phyloP scores from a whole-genome alignment of 23 tunicate species.

The Oikopleura dioica region DNA sequence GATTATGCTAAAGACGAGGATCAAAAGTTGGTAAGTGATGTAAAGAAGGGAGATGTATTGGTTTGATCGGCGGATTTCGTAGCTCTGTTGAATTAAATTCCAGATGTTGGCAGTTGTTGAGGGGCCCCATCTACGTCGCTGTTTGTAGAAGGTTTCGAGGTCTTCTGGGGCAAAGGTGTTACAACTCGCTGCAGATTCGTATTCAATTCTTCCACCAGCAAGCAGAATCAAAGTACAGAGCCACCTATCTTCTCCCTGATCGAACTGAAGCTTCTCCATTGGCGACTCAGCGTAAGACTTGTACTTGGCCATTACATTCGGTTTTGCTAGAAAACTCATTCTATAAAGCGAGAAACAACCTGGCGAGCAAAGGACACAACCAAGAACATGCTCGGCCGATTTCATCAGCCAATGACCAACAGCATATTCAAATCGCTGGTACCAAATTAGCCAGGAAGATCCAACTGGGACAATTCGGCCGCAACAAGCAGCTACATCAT shows the following conservation, averaged over 20 bases:
- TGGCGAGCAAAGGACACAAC: conserved; percentile 15
- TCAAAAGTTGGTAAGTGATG: conserved; percentile 66
- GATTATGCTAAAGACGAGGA: no score
- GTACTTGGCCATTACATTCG: neutral
- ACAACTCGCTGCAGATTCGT: conserved; percentile 72
- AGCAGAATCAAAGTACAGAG: conserved; percentile 66
- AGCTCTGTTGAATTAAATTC: conserved; percentile 49
- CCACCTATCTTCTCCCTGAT: conserved; percentile 96
- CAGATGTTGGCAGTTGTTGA: conserved; percentile 96
- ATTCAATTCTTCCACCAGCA: conserved; percentile 97
- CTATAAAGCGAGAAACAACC: conserved; percentile 9
- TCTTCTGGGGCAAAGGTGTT: conserved; percentile 97
- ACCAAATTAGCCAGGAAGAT: conserved; percentile 13
- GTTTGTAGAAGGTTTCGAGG: conserved; percentile 89
- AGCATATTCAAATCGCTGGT: conserved; percentile 17
- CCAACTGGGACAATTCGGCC: conserved; percentile 75
- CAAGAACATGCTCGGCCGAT: conserved; percentile 15
- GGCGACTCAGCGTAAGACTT: neutral
- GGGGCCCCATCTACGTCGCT: conserved; percentile 92
- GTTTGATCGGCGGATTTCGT: conserved; percentile 38
- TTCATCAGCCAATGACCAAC: conserved; percentile 17
- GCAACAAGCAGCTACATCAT: conserved; percentile 86
- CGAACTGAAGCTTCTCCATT: neutral
- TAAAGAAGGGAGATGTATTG: conserved; percentile 64
- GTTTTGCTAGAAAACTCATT: neutral